Conservation (phyloP, 2,113 vertebrate species). For the Plecotus auritus region DNA sequence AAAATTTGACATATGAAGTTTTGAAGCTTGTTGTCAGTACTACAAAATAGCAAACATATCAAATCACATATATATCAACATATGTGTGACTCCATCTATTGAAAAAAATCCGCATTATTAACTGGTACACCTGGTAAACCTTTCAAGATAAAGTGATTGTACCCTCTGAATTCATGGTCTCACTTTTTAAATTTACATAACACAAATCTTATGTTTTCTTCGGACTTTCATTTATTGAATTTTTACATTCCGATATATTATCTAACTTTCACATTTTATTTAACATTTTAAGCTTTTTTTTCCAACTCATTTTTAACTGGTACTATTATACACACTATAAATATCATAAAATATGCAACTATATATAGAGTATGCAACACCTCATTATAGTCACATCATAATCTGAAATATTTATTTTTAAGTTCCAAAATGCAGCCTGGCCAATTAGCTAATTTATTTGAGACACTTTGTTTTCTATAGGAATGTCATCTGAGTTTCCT, state of each 20-base stretch:
- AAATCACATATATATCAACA: too few species aligned
- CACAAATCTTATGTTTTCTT: not conserved
- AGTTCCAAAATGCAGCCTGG: not conserved
- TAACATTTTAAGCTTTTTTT: not conserved
- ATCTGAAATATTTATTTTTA: not conserved
- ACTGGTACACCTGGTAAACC: not conserved
- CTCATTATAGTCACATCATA: not conserved
- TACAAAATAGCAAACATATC: too few species aligned
- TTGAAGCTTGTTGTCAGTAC: too few species aligned
- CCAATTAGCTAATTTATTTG: not conserved
- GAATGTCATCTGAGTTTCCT: not conserved
- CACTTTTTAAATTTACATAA: not conserved
- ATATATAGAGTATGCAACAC: not conserved
- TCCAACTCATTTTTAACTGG: not conserved
- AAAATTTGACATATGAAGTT: too few species aligned
- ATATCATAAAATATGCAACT: not conserved
- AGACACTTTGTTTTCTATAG: not conserved
- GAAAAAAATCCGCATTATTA: too few species aligned
- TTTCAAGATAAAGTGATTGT: not conserved
- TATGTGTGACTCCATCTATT: too few species aligned
- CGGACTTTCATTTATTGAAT: not conserved
- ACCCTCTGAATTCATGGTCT: not conserved
- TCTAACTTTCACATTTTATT: not conserved
- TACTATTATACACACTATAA: not conserved
- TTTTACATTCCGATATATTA: not conserved